A percentile compares a stretch with the other conserved stretches of the same genome.
Evolutionary conservation across 2,113 vertebrate genomes (phyloP).

Genomic region (Syngnathus floridae): DNA sequence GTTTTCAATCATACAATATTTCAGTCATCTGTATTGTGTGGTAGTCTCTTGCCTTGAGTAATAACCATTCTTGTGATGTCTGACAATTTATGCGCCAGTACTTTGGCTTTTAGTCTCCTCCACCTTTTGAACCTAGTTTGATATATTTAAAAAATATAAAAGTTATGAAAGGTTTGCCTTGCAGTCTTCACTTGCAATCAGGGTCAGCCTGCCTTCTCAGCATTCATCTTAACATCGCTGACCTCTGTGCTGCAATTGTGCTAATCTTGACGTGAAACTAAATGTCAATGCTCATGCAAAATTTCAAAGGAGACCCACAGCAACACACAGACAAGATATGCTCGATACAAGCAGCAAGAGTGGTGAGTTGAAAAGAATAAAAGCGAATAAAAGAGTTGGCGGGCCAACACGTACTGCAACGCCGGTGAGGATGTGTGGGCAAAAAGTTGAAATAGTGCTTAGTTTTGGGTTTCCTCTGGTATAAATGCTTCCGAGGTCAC

Average conservation of each 20-base stretch:
- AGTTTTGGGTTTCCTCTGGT: neutral
- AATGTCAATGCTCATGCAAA: slow-evolving; percentile 31
- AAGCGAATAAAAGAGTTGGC: neutral
- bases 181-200: slow-evolving; percentile 21
- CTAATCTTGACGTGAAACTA: slow-evolving; percentile 23
- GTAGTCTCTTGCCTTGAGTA: neutral
- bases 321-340: neutral
- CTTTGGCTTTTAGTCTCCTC: slow-evolving; percentile 23
- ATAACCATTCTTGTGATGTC: neutral
- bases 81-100: slow-evolving; percentile 7
- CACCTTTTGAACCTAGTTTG: slow-evolving; percentile 8
- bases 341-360: slow-evolving; percentile 8
- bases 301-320: slow-evolving; percentile 27
- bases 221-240: slow-evolving; percentile 26
- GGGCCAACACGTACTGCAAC: neutral
- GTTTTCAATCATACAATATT: neutral
- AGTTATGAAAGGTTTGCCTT: slow-evolving; percentile 12
- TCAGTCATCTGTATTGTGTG: neutral
- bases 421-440: slow-evolving; percentile 5
- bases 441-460: slow-evolving; percentile 12
- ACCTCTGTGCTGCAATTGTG: slow-evolving; percentile 35
- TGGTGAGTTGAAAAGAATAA: slow-evolving; percentile 17
- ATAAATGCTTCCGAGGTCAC: slow-evolving; percentile 2
- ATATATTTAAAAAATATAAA: slow-evolving; percentile 21
- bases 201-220: slow-evolving; percentile 24